phyloP scores from a whole-genome alignment of 2,888 invertebrate genomes.

The Mimas tiliae region DNA sequence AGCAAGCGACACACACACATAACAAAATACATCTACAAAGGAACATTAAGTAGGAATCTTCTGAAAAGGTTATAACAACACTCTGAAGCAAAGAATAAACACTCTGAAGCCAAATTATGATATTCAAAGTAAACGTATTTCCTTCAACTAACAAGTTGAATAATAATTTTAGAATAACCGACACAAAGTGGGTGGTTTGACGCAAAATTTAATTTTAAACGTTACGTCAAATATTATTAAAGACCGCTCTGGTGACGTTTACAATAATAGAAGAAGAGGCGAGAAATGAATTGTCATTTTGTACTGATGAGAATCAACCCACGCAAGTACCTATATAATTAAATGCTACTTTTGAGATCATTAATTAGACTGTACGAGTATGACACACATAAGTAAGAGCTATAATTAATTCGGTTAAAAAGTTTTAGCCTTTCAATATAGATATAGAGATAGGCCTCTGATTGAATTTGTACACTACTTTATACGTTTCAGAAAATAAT shows the following conservation, averaged over 20 bases:
- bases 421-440: too few species aligned
- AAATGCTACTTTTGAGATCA: too few species aligned
- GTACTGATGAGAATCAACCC: background rate
- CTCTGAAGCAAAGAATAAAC: conserved; percentile 19
- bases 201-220: conserved; percentile 23
- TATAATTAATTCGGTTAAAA: too few species aligned
- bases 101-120: conserved; percentile 21
- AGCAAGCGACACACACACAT: too few species aligned
- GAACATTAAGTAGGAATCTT: background rate
- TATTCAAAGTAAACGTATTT: conserved; percentile 27
- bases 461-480: too few species aligned
- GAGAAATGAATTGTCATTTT: background rate
- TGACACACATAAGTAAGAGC: too few species aligned
- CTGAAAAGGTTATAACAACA: background rate
- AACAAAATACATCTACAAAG: background rate
- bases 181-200: conserved; percentile 9
- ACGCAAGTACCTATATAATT: background rate
- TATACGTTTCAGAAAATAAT: too few species aligned
- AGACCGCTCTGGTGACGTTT: background rate
- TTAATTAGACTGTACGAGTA: too few species aligned
- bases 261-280: conserved; percentile 4
- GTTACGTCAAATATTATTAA: conserved; percentile 16
- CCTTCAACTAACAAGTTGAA: conserved; percentile 20
- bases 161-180: conserved; percentile 17
- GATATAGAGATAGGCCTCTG: too few species aligned